Evolutionary conservation across 2,113 vertebrate species (phyloP), one percentile per base, ranked within the genome.

Genomic region (Hipposideros armiger): DNA sequence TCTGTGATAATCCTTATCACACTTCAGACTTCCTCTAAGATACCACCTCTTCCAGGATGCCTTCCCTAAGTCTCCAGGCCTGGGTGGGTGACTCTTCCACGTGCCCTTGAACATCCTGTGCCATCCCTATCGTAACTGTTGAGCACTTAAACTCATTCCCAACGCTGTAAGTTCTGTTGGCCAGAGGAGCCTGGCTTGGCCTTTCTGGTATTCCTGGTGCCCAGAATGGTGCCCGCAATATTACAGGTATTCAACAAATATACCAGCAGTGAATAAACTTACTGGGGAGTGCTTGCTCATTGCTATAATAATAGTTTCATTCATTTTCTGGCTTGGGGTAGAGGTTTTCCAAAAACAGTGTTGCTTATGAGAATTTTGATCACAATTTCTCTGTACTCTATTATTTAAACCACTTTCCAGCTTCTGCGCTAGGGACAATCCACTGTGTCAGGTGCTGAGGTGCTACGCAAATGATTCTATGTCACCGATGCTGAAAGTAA

Each of bases 241-340:
- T 20, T n/a, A 77, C 11, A 66, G 56, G 22, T 3, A 19, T 1
- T 50, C 42, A 42, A 19, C 11, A 50, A 4, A 42, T 5, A 50
- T 0, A 1, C 0, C 69, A 32, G 2, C 14, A 11, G 42, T 19
- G 22, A 40, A 10, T 11, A 13, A 4, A 36, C n/a, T 20, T 45
- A 19, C 52, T 16, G 26, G 40, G 64, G 45, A 67, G 62, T 8
- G 5, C 20, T 19, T 22, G n/a, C 26, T 83, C 26, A 32, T 19
- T 10, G 17, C 5, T 36, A 8, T 16, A 70, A 76, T n/a, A 24
- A 52, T 20, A 47, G 56, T n/a, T 40, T 20, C 14, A 47, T 54
- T 54, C 3, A 78, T 13, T 76, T 52, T 86, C 60, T 72, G 30
- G 30, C 7, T 80, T 20, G 40, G 6, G 69, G 58, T 5, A 30